phyloP scores from a whole-genome alignment of 2,888 invertebrate species.

The Carabus problematicus region DNA sequence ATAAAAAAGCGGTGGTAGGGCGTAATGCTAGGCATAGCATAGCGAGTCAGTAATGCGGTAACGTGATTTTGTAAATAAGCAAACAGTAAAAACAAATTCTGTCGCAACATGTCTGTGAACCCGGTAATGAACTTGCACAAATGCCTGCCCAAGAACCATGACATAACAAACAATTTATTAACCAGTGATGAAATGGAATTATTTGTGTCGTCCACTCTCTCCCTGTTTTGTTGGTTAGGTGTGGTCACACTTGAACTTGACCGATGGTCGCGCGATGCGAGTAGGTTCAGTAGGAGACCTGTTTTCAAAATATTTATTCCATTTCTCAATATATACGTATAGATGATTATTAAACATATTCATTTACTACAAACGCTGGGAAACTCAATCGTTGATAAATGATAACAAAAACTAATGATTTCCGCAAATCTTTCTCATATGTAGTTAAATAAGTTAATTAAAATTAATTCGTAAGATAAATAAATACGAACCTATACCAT shows the following conservation, averaged over 20 bases:
- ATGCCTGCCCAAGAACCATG: conserved; percentile 28
- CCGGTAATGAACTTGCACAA: conserved; percentile 40
- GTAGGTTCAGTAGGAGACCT: no score
- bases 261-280: conserved; percentile 9
- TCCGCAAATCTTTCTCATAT: no score
- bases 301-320: no score
- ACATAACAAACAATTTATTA: conserved; percentile 32
- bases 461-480: no score
- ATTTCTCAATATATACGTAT: no score
- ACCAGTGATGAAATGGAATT: conserved; percentile 37
- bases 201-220: conserved; percentile 41
- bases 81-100: conserved; percentile 39
- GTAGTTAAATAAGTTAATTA: no score
- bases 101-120: conserved; percentile 38
- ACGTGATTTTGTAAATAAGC: conserved; percentile 35
- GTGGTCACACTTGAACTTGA: conserved; percentile 37
- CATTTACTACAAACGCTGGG: no score
- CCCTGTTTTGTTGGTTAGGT: conserved; percentile 38
- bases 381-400: no score
- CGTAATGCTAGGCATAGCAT: no score
- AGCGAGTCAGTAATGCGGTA: background rate
- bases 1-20: background rate
- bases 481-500: no score
- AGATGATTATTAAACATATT: no score
- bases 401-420: no score